A percentile compares a stretch with the other conserved stretches of the same genome.
Evolutionary conservation across 1,140 invertebrate genomes (phyloP).

Genomic region (Euschistus heros): DNA sequence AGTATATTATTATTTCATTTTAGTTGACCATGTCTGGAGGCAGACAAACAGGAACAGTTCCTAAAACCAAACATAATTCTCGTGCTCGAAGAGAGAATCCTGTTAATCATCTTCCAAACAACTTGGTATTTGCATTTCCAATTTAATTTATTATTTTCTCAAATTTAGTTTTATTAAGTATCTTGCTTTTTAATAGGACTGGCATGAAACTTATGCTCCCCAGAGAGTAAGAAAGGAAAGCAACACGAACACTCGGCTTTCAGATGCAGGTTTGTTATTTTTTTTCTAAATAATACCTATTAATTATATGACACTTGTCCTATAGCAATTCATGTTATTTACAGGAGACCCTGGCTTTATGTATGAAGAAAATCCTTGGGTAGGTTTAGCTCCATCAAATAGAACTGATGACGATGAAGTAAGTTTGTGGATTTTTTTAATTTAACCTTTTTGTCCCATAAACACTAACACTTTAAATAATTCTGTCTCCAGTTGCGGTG

Average conservation of each 20-base stretch:
- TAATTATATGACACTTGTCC: not conserved
- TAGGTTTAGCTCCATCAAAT: conserved; percentile 17
- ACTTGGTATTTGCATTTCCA: conserved; percentile 17
- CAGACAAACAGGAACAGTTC: conserved; percentile 25
- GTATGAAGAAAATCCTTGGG: conserved; percentile 23
- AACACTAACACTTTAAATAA: not conserved
- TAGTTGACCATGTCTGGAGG: conserved; percentile 19
- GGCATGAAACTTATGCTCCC: conserved; percentile 21
- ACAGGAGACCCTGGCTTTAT: conserved; percentile 21
- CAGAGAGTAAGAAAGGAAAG: conserved; percentile 25
- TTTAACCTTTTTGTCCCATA: not conserved
- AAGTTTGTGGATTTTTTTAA: conserved; percentile 1
- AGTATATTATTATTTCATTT: not conserved
- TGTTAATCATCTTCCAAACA: conserved; percentile 25
- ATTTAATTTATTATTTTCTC: not conserved
- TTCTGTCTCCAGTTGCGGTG: conserved; percentile 22
- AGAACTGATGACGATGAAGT: conserved; percentile 25
- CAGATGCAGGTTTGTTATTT: conserved; percentile 21
- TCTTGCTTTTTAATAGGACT: conserved; percentile 19
- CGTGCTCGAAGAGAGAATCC: conserved; percentile 22
- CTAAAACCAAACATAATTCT: conserved; percentile 26
- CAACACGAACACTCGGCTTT: conserved; percentile 20
- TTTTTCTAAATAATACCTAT: not conserved
- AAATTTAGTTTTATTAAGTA: not conserved
- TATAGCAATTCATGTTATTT: conserved; percentile 1